Percentiles rank a stretch among this genome's conserved stretches.
Conservation (phyloP, 35 echinoderm and acorn worm genomes). For the Lytechinus pictus region DNA sequence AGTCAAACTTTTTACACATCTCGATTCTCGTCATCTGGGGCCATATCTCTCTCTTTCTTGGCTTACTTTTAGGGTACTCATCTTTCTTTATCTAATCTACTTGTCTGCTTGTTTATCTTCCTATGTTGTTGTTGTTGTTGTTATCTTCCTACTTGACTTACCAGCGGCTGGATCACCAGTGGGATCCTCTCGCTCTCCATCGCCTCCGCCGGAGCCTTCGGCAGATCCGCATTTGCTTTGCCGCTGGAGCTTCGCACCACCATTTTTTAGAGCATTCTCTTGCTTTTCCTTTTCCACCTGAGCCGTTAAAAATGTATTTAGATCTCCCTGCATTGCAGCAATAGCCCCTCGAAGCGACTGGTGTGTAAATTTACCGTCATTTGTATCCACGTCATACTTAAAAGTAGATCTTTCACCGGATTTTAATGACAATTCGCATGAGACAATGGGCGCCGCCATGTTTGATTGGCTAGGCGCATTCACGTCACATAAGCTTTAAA, state of each 20-base stretch:
- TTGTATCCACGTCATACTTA: not conserved
- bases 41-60: too few relatives aligned
- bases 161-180: not conserved
- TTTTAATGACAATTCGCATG: not conserved
- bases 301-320: not conserved
- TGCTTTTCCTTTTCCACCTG: constrained; percentile 25
- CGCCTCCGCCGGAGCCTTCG: not conserved
- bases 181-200: not conserved
- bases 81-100: too few relatives aligned
- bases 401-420: not conserved
- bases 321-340: not conserved
- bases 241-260: not conserved
- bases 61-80: too few relatives aligned
- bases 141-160: too few relatives aligned
- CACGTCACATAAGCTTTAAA: not conserved
- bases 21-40: too few relatives aligned
- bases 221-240: not conserved
- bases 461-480: not conserved
- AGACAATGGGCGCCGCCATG: constrained; percentile 14
- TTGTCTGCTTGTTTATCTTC: too few relatives aligned
- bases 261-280: not conserved
- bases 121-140: too few relatives aligned
- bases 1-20: too few relatives aligned
- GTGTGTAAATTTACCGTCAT: not conserved
- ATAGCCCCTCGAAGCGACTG: constrained; percentile 6